Evolutionary conservation across 2,888 invertebrate genomes (phyloP), one percentile per base, ranked within the genome.

Genomic region (Lomographa bimaculata): DNA sequence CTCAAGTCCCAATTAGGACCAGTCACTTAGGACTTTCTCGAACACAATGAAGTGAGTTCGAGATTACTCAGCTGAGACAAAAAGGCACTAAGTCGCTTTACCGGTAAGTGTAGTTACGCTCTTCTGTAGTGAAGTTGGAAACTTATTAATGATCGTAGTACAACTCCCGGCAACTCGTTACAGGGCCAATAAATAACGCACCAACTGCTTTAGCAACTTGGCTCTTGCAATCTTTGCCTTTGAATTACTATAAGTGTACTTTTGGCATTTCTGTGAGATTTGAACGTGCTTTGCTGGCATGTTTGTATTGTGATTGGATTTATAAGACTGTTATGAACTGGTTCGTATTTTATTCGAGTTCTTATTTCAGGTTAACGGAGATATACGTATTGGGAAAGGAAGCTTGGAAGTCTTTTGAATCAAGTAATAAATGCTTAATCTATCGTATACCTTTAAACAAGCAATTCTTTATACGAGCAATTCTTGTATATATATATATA

Each of bases 131-230:
- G 41, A 47, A 41, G 24, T 40, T 24, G 2, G 41, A 53, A 50
- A 73, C 73, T 79, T 79, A 81, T 81, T 80, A 81, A 80, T 77
- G 79, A 73, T 69, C 72, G 59, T 38, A 62, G 63, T 68, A 67
- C 71, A 73, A 78, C 70, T 74, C 61, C 65, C 57, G 70, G 64
- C 66, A 74, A 79, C 77, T 81, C 71, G 74, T 80, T 80, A 77
- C 70, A 58, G 56, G 46, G 41, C 69, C 71, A 69, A 79, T 82
- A 79, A 79, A 82, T 79, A 79, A 75, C 64, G 64, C 63, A 61
- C 46, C 56, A 64, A 69, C 67, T 66, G 67, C 61, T 63, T 59
- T 50, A 54, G 20, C 20, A 61, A 65, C 58, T 65, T 62, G 59
- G 56, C 56, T 67, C 61, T 61, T 65, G 71, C 69, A 71, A 69